Evolutionary conservation across 2,888 invertebrate species (phyloP), one percentile per base, ranked within the genome.

Genomic region (Polylopha cassiicola): DNA sequence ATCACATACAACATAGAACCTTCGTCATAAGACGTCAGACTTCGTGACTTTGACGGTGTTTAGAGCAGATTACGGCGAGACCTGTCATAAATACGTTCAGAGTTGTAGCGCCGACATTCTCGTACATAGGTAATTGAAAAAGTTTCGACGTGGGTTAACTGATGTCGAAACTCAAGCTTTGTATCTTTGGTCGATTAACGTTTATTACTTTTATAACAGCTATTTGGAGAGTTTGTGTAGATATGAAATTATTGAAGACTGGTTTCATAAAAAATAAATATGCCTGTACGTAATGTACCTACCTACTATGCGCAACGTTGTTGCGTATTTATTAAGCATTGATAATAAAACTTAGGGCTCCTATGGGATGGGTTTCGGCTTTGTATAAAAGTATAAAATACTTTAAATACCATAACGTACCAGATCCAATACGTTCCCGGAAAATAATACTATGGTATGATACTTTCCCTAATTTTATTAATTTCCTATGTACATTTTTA

Each of bases 61-160:
- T 37, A 36, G 9, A 22, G 27, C 33, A 39, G 43, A 37, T 44
- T 43, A 27, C 42, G 33, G 62, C 69, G 62, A 70, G 71, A 60
- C 53, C 50, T 50, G 59, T 62, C 67, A 67, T 73, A 74, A 77
- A 77, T 73, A 77, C 71, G 67, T 69, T 66, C 62, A 51, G 47
- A 53, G 53, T 68, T 76, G 75, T 74, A 67, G 56, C 51, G 61
- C 43, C 53, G 55, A 61, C 65, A 32, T 5, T 7, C n/a, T n/a
- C n/a, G n/a, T 24, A 41, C 29, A 30, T 41, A 36, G 30, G 64
- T 82, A 80, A 82, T 82, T 82, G 82, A 82, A 82, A 81, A 81
- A 81, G 67, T 80, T 80, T 57, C 68, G 77, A 75, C 78, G 71
- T 58, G 73, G 75, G 73, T 73, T 72, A 65, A 69, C 56, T 55